phyloP scores from a whole-genome alignment of 92 coral and sea anemone genomes.

The Epizoanthus illoricatus region DNA sequence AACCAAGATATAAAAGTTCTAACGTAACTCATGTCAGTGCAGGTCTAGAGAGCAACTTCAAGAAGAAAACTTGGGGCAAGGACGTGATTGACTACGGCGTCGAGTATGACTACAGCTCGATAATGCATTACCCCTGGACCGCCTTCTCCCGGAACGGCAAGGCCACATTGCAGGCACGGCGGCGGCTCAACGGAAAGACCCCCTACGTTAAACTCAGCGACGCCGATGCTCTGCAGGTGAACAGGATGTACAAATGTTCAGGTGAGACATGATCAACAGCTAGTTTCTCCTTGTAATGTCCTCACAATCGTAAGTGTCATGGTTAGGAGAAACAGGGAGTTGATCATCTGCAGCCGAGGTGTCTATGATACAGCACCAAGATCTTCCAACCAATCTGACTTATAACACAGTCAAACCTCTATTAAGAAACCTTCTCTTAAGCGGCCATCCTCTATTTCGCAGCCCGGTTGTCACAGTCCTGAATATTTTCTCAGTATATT shows the following conservation, averaged over 20 bases:
- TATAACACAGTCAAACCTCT: no score
- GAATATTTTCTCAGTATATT: no score
- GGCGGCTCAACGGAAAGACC: conserved; percentile 62
- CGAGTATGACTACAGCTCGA: conserved; percentile 81
- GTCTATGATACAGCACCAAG: no score
- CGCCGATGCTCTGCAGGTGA: conserved; percentile 75
- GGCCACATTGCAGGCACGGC: conserved; percentile 70
- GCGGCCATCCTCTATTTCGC: no score
- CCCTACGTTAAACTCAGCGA: conserved; percentile 77
- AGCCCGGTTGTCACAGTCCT: no score
- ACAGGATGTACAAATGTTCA: conserved; percentile 68
- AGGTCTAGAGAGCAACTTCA: conserved; percentile 79
- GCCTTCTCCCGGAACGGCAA: conserved; percentile 81
- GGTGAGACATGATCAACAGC: background rate
- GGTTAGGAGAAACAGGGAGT: background rate
- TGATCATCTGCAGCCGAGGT: background rate
- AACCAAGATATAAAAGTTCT: no score
- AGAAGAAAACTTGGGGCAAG: conserved; percentile 68
- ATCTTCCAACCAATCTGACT: no score
- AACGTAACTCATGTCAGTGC: background rate
- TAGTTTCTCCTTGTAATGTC: background rate
- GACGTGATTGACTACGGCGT: conserved; percentile 51
- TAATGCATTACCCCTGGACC: conserved; percentile 91
- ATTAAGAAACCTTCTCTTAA: no score
- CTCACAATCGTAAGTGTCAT: background rate